phyloP scores from a whole-genome alignment of 2,113 vertebrate genomes.

The Merops nubicus region DNA sequence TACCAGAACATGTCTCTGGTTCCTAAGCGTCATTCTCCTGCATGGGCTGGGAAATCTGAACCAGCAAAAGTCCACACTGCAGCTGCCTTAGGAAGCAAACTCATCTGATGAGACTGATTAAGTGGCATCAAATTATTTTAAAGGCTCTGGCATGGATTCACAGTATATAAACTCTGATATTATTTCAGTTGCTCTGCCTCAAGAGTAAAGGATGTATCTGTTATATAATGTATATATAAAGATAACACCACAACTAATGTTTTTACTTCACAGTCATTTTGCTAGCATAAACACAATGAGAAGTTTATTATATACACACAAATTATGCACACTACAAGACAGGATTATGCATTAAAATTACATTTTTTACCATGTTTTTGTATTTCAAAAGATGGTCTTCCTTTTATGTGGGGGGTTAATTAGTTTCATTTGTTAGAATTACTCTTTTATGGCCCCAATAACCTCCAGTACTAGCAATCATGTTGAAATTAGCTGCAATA shows the following conservation, averaged over 20 bases:
- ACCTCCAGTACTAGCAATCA: neutral
- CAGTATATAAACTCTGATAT: neutral
- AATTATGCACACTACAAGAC: neutral
- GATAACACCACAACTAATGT: neutral
- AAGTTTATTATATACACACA: neutral
- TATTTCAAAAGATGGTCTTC: neutral
- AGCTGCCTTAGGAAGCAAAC: neutral
- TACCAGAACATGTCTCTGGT: neutral
- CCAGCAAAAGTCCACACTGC: neutral
- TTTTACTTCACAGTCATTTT: neutral
- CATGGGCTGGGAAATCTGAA: neutral
- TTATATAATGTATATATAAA: neutral
- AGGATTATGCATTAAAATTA: neutral
- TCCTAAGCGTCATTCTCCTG: neutral
- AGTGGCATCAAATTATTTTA: neutral
- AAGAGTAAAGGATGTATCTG: neutral
- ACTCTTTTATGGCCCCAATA: neutral
- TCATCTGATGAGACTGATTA: neutral
- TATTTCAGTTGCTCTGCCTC: neutral
- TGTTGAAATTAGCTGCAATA: neutral
- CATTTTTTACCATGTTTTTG: neutral
- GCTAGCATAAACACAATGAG: neutral
- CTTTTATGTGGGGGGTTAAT: neutral
- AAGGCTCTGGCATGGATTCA: neutral
- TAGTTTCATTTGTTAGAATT: slow-evolving; percentile 3